Percentiles rank a stretch among this genome's conserved stretches.
These are phyloP conservation scores for Callipepla squamata DNA, from an alignment of 2,113 vertebrate species.

Conservation along the genomic window DNA sequence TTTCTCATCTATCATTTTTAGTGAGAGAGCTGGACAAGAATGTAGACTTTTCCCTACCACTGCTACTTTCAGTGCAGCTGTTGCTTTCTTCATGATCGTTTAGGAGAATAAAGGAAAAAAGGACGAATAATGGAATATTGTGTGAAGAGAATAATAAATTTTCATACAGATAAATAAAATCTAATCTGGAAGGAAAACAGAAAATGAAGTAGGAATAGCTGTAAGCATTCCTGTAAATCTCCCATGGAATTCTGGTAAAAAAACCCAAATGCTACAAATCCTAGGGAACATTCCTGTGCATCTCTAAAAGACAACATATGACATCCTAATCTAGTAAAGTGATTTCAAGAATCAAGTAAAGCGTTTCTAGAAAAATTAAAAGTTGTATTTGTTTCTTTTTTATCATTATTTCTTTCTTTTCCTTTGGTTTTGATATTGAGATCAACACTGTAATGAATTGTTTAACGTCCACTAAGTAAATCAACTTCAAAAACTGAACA, in stretches of 20 bases:
- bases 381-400: not conserved
- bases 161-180: conserved; percentile 26
- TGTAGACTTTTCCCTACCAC: not conserved
- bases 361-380: conserved; percentile 8
- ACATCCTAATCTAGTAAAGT: conserved; percentile 32
- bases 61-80: conserved; percentile 1
- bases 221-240: not conserved
- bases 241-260: not conserved
- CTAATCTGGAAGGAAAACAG: conserved; percentile 42
- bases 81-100: conserved; percentile 24
- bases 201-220: conserved; percentile 17
- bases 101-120: conserved; percentile 39
- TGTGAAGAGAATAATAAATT: not conserved
- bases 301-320: conserved; percentile 16
- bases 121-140: not conserved
- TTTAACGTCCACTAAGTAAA: conserved; percentile 63
- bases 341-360: conserved; percentile 14
- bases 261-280: not conserved
- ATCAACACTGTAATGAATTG: conserved; percentile 54
- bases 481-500: not conserved
- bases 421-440: not conserved
- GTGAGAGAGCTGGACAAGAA: not conserved
- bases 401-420: not conserved
- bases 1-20: not conserved
- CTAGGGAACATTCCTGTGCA: not conserved